A percentile compares a stretch with the other conserved stretches of the same genome.
Evolutionary conservation across 2,888 invertebrate species (phyloP).

Genomic region (Monochamus alternatus): DNA sequence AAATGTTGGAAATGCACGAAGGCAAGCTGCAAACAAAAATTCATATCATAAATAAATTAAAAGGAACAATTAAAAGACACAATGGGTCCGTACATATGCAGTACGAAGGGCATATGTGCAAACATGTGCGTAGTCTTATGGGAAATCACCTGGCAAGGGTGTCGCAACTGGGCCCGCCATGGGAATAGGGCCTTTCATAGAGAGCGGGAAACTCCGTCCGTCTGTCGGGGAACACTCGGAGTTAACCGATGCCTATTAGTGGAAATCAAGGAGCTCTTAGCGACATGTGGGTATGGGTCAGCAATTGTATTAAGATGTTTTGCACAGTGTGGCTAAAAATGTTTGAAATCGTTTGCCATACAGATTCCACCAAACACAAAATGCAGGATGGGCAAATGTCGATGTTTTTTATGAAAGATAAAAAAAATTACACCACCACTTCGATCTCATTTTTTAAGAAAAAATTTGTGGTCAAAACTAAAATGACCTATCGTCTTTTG

Average conservation of each 20-base stretch:
- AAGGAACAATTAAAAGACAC: conserved; percentile 69
- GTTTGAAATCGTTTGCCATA: not conserved
- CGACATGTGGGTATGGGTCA: not conserved
- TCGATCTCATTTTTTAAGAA: no score
- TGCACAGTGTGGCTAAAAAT: no score
- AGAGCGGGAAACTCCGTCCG: conserved; percentile 19
- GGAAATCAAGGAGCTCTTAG: not conserved
- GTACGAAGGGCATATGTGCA: conserved; percentile 70
- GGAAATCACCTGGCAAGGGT: conserved; percentile 71
- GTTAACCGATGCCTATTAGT: conserved; percentile 20
- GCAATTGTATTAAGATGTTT: no score
- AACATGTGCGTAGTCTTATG: conserved; percentile 72
- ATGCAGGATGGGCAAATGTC: no score
- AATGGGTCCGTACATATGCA: conserved; percentile 65
- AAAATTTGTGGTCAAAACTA: no score
- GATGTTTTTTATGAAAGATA: no score
- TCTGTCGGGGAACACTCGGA: conserved; percentile 12
- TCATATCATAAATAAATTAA: conserved; percentile 70
- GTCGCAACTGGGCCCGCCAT: conserved; percentile 55
- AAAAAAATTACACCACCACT: no score
- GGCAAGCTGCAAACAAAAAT: conserved; percentile 66
- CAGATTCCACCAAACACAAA: no score
- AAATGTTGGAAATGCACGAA: conserved; percentile 37
- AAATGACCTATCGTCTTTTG: no score
- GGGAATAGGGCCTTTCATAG: conserved; percentile 62